These are phyloP conservation scores for Tiliacea aurago DNA, from an alignment of 2,888 invertebrate genomes.

Conservation along the genomic window DNA sequence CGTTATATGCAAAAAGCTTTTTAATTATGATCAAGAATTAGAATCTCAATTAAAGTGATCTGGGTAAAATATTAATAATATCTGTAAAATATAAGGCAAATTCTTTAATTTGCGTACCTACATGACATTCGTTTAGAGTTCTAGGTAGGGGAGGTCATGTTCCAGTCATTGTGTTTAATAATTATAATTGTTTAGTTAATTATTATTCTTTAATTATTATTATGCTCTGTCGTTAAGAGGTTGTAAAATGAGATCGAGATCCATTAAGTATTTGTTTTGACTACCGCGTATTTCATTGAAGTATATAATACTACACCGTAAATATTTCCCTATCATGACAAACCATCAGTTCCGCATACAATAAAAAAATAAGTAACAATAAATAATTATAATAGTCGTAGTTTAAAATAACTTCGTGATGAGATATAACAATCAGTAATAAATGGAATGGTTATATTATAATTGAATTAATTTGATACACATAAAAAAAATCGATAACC, in stretches of 20 bases:
- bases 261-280: slow-evolving; percentile 12
- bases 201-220: too few species aligned
- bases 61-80: background rate
- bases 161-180: slow-evolving; percentile 27
- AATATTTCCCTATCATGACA: slow-evolving; percentile 6
- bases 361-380: slow-evolving; percentile 9
- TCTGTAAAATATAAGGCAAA: background rate
- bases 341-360: background rate
- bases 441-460: background rate
- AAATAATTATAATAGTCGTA: too few species aligned
- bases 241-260: slow-evolving; percentile 46
- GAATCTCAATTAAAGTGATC: background rate
- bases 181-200: slow-evolving; percentile 16
- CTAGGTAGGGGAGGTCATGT: slow-evolving; percentile 23
- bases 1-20: slow-evolving; percentile 5
- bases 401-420: slow-evolving; percentile 1
- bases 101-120: background rate
- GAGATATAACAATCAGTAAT: slow-evolving; percentile 4
- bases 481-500: background rate
- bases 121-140: slow-evolving; percentile 18
- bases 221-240: background rate
- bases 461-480: background rate
- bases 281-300: background rate
- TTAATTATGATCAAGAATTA: background rate
- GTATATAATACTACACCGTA: slow-evolving; percentile 6